Base-by-base conservation (phyloP, 2,113 vertebrate genomes). In the Pipra filicauda region DNA sequence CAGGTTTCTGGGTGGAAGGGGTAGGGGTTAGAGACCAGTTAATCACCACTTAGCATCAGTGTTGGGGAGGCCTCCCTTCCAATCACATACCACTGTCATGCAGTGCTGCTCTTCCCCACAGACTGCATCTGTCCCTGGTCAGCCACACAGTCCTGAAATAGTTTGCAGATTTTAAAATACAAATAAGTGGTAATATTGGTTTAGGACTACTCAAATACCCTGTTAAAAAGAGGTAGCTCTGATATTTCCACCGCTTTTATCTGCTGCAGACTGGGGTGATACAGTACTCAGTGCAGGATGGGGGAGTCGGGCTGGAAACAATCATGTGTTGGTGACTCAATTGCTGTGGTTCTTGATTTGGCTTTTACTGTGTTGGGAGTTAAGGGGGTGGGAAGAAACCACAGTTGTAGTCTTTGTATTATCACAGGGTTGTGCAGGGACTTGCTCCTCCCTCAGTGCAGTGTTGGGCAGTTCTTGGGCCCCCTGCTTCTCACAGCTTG, bases 11-110 rank as follows among this genome's bases (percentile, higher is more conserved):
- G 70, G 64, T 64, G 57, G 70, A 89, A 81, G 21, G 65, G 52
- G 55, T 89, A 74, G 83, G 82, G 81, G 55, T 74, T 87, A 67
- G 76, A 84, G 61, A 61, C 30, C 39, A 48, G 46, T 78, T 95
- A 81, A 89, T 89, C 71, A 80, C 57, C 59, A 76, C 27, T 62
- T 81, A 71, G 59, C 30, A 33, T 54, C 39, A 46, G 79, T 58
- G 37, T 55, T 77, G 61, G 30, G 31, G 73, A 84, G 39, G 22
- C 35, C 31, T 77, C 39, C 12, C 33, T 93, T 83, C 66, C 21
- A 37, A 2, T 70, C 43, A 8, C 5, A 0, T 39, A 12, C 27
- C 51, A 8, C 17, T 41, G 59, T 80, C 54, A 13, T 5, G 2
- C 64, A 30, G 62, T 28, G n/a, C 43, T 62, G 5, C 24, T 82